Base-by-base conservation (phyloP, 2,888 invertebrate species). In the Anorthoa munda region DNA sequence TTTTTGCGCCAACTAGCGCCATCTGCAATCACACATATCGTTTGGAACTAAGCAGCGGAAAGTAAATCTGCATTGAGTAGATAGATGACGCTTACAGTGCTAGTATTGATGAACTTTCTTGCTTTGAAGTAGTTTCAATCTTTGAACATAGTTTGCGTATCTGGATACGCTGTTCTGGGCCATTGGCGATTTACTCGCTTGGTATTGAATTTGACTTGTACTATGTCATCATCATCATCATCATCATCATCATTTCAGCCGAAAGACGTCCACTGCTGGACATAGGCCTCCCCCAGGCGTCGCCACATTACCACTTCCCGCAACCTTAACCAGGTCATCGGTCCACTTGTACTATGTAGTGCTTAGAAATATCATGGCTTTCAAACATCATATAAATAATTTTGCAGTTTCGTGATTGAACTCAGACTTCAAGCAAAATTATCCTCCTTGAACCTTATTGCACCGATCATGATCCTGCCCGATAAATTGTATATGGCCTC, bases 51-150 rank as follows among this genome's bases (percentile, higher is more conserved):
- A 78, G 7, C 17, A 51, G 17, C 23, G 11, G 12, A 7, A 7
- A 46, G 15, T 71, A n/a, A 79, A 1, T 26, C 11, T 9, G 26
- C 15, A 13, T 45, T 17, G 1, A 9, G 21, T 64, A 21, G 21
- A 59, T 74, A 76, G 75, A 80, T 76, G 76, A 51, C 80, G 39
- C 26, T 80, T 48, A 7, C 11, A 64, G 51, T 53, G 23, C 13
- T 23, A 12, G 9, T 17, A 67, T 12, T 67, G 15, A 12, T 15
- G 17, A 23, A 46, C 18, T 48, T 45, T 26, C 13, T 56, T 71
- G 15, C 4, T 21, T 55, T 26, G 15, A 23, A 55, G 13, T 45
- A 50, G 18, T 46, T n/a, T n/a, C 0, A 21, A 72, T 39, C 13
- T 7, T 56, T 13, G 4, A 31, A 15, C 17, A 26, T 61, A 26